Conservation (phyloP, 2,113 vertebrate species). For the Okapia johnstoni region DNA sequence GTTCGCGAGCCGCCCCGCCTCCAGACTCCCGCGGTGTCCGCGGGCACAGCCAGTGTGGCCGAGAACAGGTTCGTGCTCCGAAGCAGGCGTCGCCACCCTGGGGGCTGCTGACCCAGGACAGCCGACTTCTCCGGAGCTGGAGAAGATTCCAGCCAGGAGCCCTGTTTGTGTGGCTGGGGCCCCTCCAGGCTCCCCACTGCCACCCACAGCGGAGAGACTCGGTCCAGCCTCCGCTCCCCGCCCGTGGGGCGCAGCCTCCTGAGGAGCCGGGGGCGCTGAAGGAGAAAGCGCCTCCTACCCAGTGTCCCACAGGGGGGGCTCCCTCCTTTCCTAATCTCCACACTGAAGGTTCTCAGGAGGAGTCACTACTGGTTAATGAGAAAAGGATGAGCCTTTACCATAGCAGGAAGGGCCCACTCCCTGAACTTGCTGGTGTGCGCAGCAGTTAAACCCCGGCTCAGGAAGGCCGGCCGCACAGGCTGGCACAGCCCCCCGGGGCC, state of each 20-base stretch:
- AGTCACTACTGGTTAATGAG: neutral
- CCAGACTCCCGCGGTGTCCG: neutral
- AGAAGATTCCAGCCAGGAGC: neutral
- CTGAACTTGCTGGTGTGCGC: neutral
- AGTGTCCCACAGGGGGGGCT: rapidly evolving
- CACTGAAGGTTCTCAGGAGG: neutral
- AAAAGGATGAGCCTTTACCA: neutral
- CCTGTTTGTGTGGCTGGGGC: rapidly evolving
- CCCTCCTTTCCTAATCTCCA: neutral
- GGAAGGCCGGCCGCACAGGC: neutral
- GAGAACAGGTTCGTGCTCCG: neutral
- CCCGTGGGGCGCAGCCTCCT: too few species aligned
- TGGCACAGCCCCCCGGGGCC: neutral
- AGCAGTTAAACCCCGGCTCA: neutral
- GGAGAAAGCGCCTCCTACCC: neutral
- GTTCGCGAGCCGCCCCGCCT: rapidly evolving
- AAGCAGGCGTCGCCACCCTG: neutral
- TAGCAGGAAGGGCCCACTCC: neutral
- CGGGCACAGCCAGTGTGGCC: rapidly evolving
- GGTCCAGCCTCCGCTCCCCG: neutral
- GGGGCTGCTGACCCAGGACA: neutral
- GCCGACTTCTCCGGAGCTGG: neutral
- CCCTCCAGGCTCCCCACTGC: neutral
- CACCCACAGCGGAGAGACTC: neutral
- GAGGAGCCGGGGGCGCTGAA: neutral